Evolutionary conservation across 2,888 invertebrate genomes (phyloP).

Genomic region (Polia nebulosa): DNA sequence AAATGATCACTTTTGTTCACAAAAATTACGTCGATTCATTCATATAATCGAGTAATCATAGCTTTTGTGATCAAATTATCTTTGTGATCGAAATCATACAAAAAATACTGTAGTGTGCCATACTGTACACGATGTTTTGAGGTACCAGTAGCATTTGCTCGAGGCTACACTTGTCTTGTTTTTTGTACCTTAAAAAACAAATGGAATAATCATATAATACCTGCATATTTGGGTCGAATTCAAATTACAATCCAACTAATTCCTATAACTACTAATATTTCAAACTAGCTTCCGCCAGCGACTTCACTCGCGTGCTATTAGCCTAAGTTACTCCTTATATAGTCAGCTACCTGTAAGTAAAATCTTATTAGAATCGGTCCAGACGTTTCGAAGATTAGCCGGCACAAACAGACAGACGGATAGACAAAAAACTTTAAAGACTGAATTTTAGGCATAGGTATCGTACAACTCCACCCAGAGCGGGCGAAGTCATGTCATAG

Average conservation of each 20-base stretch:
- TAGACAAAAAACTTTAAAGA: too few relatives aligned
- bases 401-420: too few relatives aligned
- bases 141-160: not conserved
- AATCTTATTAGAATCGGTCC: too few relatives aligned
- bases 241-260: not conserved
- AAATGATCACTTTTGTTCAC: constrained; percentile 60
- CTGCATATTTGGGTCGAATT: constrained; percentile 8
- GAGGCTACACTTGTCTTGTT: constrained; percentile 2
- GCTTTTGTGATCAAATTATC: constrained; percentile 44
- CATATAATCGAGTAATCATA: constrained; percentile 45
- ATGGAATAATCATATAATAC: not conserved
- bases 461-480: too few relatives aligned
- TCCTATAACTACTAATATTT: too few relatives aligned
- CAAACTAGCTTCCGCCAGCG: too few relatives aligned
- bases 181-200: not conserved
- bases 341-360: too few relatives aligned
- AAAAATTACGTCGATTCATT: constrained; percentile 61
- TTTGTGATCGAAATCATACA: constrained; percentile 23
- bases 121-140: constrained; percentile 10
- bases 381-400: too few relatives aligned
- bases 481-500: too few relatives aligned
- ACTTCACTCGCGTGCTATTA: too few relatives aligned
- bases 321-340: too few relatives aligned
- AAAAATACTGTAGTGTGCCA: constrained; percentile 20
- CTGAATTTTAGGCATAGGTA: too few relatives aligned